Percentiles rank a stretch among this genome's conserved stretches.
Conservation (phyloP, 2,888 invertebrate genomes). For the Ctenicera cuprea region DNA sequence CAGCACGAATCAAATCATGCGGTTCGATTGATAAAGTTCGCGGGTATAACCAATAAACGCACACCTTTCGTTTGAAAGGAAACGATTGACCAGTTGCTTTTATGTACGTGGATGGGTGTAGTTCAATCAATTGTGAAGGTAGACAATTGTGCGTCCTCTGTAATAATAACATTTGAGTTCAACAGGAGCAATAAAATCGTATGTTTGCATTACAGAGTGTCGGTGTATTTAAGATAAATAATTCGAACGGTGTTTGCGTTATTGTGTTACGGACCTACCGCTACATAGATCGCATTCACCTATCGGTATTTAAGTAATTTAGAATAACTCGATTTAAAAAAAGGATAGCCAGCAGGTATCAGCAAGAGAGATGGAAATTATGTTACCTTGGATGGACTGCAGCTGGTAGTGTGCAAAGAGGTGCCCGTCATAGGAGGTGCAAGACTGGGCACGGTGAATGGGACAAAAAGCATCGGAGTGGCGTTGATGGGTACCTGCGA, state of each 20-base stretch:
- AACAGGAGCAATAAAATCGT: conserved; percentile 5
- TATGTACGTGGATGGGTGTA: background rate
- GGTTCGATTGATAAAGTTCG: background rate
- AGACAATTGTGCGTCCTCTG: background rate
- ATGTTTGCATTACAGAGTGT: conserved; percentile 5
- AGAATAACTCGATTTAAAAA: background rate
- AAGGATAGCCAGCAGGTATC: background rate
- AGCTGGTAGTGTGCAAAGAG: conserved; percentile 69
- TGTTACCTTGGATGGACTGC: conserved; percentile 71
- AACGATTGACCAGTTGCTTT: conserved; percentile 34
- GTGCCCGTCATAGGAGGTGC: conserved; percentile 70
- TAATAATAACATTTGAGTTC: background rate
- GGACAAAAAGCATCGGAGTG: conserved; percentile 73
- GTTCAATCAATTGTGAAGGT: background rate
- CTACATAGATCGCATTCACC: background rate
- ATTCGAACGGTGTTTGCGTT: background rate
- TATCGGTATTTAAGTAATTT: background rate
- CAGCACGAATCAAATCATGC: background rate
- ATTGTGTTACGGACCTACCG: conserved; percentile 15
- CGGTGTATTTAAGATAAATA: conserved; percentile 10
- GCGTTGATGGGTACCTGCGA: conserved; percentile 62
- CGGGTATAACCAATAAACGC: conserved; percentile 4
- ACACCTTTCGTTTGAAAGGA: background rate
- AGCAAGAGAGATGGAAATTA: background rate
- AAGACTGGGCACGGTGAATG: conserved; percentile 72